Base-by-base conservation (phyloP, 2,797 vertebrate genomes). In the Mastacembelus armatus region DNA sequence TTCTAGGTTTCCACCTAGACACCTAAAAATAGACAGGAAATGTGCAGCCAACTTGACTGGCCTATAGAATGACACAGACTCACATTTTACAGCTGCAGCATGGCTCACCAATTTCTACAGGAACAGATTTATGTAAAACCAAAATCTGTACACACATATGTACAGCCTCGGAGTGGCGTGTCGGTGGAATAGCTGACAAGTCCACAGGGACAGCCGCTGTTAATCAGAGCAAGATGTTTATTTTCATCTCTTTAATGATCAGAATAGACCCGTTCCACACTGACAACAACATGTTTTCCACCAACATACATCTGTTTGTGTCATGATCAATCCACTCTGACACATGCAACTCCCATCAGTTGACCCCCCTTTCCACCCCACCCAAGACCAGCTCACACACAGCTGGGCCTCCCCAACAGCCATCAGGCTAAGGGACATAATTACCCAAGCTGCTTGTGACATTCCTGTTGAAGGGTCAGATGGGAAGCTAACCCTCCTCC, bases 391-490 rank as follows among this genome's bases (percentile, higher is more conserved):
- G 26, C 60, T 29, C 27, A 32, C 42, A 29, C 45, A 42, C 80
- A 78, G 83, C 71, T 78, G 83, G 66, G 44, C 58, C 71, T 71
- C 65, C 56, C 84, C 60, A 39, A 32, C 74, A 75, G 70, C 66
- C 82, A 85, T 79, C 75, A 85, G 77, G 77, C 78, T 33, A 66
- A 67, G 78, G 86, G 74, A 85, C 86, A 77, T 85, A 87, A 90
- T 93, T 92, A 89, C 87, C 91, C 91, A 85, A 85, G 78, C 89
- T 92, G 85, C 85, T 75, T 81, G 84, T 88, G 92, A 91, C 92
- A 85, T 88, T 90, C 86, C 88, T 89, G 90, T 92, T 90, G 88
- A 91, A 92, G 93, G 93, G 93, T 94, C 91, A 90, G 78, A 88
- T 88, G 63, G 88, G 77, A 86, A 89, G 85, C 58, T 26, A 29